These are phyloP conservation scores for Pseudochirops cupreus DNA, from an alignment of 2,797 vertebrate species.

Conservation along the genomic window DNA sequence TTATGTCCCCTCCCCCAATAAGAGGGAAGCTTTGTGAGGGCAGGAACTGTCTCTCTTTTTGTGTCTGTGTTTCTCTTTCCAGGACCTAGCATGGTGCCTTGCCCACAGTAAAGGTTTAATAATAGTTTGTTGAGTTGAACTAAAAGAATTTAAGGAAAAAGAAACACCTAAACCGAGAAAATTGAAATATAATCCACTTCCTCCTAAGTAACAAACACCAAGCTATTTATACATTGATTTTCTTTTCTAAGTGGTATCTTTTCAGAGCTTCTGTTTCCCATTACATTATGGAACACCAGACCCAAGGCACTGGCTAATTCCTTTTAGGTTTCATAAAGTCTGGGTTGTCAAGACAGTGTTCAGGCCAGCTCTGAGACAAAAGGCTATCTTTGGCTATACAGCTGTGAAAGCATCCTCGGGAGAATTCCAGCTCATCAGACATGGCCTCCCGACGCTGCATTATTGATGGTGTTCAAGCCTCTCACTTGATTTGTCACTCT, in stretches of 20 bases:
- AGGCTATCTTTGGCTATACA: not conserved
- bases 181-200: constrained; percentile 2
- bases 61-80: not conserved
- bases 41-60: not conserved
- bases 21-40: not conserved
- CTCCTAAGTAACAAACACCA: not conserved
- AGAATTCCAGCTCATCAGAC: constrained; percentile 36
- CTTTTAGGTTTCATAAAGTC: constrained; percentile 15
- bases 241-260: constrained; percentile 10
- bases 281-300: not conserved
- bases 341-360: not conserved
- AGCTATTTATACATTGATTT: not conserved
- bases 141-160: not conserved
- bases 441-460: constrained; percentile 13
- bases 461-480: constrained; percentile 36
- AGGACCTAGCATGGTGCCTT: not conserved
- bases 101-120: not conserved
- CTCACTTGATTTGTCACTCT: not conserved
- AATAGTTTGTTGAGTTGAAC: not conserved
- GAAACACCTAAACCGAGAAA: not conserved
- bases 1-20: not conserved
- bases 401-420: constrained; percentile 38
- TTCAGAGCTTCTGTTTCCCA: not conserved
- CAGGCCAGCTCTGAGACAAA: constrained; percentile 21
- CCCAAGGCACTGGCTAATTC: not conserved